Base-by-base conservation (phyloP, 2,888 invertebrate genomes). In the Hetaerina titia region DNA sequence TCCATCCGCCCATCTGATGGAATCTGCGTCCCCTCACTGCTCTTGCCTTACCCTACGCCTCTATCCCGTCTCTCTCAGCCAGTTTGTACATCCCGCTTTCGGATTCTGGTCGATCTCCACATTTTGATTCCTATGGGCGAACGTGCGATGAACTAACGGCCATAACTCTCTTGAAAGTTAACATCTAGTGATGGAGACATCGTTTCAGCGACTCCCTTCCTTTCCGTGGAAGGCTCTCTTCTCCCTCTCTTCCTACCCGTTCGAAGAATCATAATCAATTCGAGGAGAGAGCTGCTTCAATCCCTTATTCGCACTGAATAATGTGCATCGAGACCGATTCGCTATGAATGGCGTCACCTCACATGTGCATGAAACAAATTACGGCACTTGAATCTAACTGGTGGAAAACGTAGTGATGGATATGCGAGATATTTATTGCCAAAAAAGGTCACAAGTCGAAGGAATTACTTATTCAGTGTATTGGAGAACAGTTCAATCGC, bases 101-200 rank as follows among this genome's bases (percentile, higher is more conserved):
- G 57, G 89, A 89, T 89, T 89, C 89, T 89, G 89, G 56, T 89
- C 89, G 89, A 89, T 89, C 89, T 89, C 89, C 89, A 89, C 58
- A 89, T 89, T 89, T 89, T 89, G 89, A 89, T 89, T 58, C 58
- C 89, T 58, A 58, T 58, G 89, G 58, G 89, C 17, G 89, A 89
- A 57, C 89, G 89, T 89, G 89, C 57, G 57, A 56, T 89, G 89
- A 89, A 89, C 88, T 17, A 15, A n/a, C 19, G 89, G 58, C 89
- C 89, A 89, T 89, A 89, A 89, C 89, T 89, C 89, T 89, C 58
- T 89, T 31, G 81, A 7, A 81, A 31, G 81, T 81, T 89, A 89
- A 58, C 89, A 58, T 89, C 89, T 58, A 89, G 58, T 17, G 89
- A 89, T 89, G 89, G 58, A 89, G 89, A 89, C 89, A 22, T 89